Conservation (phyloP, 2,113 vertebrate genomes). For the Zingel zingel region DNA sequence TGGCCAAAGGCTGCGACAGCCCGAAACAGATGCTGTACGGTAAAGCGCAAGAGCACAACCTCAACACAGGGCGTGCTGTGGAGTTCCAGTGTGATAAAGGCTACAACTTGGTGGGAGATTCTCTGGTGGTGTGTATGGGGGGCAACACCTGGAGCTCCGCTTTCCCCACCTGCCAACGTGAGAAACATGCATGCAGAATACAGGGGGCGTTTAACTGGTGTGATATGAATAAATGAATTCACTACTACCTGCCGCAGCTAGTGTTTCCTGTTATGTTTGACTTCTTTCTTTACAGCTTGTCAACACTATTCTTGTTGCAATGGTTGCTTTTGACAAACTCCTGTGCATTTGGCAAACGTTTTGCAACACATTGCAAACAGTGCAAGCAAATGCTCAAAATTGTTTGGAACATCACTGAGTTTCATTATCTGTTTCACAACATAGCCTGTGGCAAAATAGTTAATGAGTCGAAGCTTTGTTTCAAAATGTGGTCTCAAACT, state of each 20-base stretch:
- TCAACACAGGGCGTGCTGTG: conserved; percentile 85
- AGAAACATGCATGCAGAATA: conserved; percentile 62
- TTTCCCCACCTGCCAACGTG: conserved; percentile 92
- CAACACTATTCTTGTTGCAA: background rate
- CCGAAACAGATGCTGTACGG: conserved; percentile 87
- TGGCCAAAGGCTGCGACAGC: conserved; percentile 81
- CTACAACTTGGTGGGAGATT: conserved; percentile 89
- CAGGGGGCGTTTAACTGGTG: background rate
- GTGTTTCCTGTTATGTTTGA: background rate
- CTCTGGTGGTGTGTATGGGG: conserved; percentile 86
- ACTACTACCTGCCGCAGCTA: background rate
- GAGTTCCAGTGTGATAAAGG: conserved; percentile 89
- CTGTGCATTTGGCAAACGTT: background rate
- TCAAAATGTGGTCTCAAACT: too few relatives aligned
- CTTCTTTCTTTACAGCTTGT: background rate
- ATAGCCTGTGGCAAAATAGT: background rate
- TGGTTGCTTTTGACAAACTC: background rate
- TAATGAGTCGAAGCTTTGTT: background rate
- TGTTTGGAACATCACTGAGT: conserved; percentile 16
- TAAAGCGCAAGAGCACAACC: conserved; percentile 84
- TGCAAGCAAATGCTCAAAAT: background rate
- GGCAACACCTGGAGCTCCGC: conserved; percentile 89
- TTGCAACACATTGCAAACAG: background rate
- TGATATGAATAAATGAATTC: background rate
- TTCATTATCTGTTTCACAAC: conserved; percentile 9